Base-by-base conservation (phyloP, 1,140 invertebrate species). In the Zaprionus lachaisei region DNA sequence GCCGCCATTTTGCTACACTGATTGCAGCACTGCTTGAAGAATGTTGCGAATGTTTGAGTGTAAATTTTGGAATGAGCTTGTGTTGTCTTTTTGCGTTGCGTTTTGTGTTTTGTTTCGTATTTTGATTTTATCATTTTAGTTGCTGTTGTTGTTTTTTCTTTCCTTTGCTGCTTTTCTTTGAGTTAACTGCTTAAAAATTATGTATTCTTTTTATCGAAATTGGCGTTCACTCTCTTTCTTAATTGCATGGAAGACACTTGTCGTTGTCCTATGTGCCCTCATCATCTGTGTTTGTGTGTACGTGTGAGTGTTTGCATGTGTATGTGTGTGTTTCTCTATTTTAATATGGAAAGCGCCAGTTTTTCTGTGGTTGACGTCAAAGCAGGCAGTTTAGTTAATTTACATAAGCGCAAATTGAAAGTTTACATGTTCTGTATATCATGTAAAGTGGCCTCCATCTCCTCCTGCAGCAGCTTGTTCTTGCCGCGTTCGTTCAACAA, bases 371-470 rank as follows among this genome's bases (percentile, higher is more conserved):
- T 83, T 89, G 85, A 89, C 84, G 84, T 89, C 85, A 90, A 90
- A 90, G 86, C 81, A 91, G 85, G 85, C 85, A 91, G 86, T 91
- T 91, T 91, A 91, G 80, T 91, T 91, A 75, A 87, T 89, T 89
- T 84, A 84, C 85, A 90, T 64, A 84, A 67, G 72, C 84, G 72
- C 84, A 84, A 91, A 81, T 83, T 91, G 69, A 55, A 65, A 70
- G 72, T 95, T 96, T 98, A 99, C 97, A 99, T 99, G 94, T 99
- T 99, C 95, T 99, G 98, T 94, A 99, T 98, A 95, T 99, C 98
- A 95, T 99, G 98, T 94, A 99, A 96, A 92, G 98, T 99, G 92
- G 97, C 96, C 94, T 99, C 99, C 97, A 99, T 99, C 94, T 99
- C 99, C 93, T 98, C 97, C 94, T 98, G 97, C 90, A 99, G 96